Evolutionary conservation across 2,797 vertebrate species (phyloP), one percentile per base, ranked within the genome.

Genomic region (Otolemur crassicaudatus): DNA sequence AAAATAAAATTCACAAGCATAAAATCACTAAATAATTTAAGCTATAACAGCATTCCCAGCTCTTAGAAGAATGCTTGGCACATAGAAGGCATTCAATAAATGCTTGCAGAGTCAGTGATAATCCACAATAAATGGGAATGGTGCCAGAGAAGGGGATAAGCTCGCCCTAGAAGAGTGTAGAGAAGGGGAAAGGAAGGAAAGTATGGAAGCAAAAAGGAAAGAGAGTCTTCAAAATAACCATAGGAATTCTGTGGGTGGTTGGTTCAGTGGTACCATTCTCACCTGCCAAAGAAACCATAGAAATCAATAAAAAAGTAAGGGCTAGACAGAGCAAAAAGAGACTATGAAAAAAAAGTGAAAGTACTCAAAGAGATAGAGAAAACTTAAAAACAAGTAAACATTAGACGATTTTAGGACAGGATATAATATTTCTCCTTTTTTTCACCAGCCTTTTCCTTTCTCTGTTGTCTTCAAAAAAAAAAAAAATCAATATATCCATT

Each of bases 1-100:
- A 93, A 96, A 96, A 97, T 96, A 92, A 95, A 96, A 96, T 85
- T 91, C 56, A 65, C 56, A 93, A 87, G 76, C 58, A 93, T 95
- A 91, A 97, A 93, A 92, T 83, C 91, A 92, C 73, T 73, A 92
- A 94, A 94, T 87, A 88, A 87, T 73, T 94, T 95, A 89, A 92
- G 58, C 34, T 94, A 9, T 60, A 84, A 90, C 70, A 85, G 25
- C 89, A 92, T 70, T 61, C 72, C 20, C 46, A 80, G 72, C 61
- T 90, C 79, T 73, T 53, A 94, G 31, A 82, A 94, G 56, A 95
- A 85, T 69, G 53, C 80, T 93, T 97, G 91, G 76, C 88, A 92
- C 69, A 96, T 67, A 92, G 43, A 88, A 89, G 23, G 9, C 61
- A 63, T 61, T 84, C 72, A 75, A 63, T 83, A 77, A 63, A 82